Conservation (phyloP, 2,113 vertebrate genomes). For the Campylorhamphus procurvoides region DNA sequence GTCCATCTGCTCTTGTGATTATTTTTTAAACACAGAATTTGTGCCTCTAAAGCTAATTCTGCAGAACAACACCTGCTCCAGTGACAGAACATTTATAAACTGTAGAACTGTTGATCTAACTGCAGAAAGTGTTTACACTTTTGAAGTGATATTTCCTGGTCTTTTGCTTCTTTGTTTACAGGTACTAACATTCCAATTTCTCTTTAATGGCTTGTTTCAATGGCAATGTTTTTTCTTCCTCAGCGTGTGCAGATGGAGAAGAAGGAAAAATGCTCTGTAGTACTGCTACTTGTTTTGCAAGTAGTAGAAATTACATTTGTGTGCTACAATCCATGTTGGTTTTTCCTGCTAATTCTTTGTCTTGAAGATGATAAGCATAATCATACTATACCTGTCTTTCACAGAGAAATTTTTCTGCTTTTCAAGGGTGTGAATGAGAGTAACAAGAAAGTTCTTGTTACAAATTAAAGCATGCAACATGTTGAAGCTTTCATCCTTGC, state of each 20-base stretch:
- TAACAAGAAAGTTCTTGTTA: slow-evolving; percentile 82
- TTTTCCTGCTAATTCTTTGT: slow-evolving; percentile 21
- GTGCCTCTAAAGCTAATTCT: slow-evolving; percentile 19
- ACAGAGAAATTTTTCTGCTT: slow-evolving; percentile 84
- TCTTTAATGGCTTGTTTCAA: slow-evolving; percentile 25
- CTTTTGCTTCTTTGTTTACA: slow-evolving; percentile 3
- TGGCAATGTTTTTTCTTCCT: background rate
- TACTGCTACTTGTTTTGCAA: background rate
- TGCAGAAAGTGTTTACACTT: slow-evolving; percentile 42
- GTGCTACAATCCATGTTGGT: background rate
- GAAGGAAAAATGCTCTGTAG: background rate
- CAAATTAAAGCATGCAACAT: slow-evolving; percentile 79
- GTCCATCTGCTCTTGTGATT: slow-evolving; percentile 44
- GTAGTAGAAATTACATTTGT: background rate
- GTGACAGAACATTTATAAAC: slow-evolving; percentile 20
- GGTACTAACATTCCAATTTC: background rate
- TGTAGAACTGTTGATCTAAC: slow-evolving; percentile 8
- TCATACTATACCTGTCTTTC: slow-evolving; percentile 79
- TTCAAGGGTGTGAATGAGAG: slow-evolving; percentile 83
- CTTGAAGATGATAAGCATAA: slow-evolving; percentile 48
- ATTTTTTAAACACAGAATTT: slow-evolving; percentile 6
- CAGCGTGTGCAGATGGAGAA: background rate
- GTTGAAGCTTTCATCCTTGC: slow-evolving; percentile 77
- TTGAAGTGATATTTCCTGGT: slow-evolving; percentile 8
- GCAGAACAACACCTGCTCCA: slow-evolving; percentile 38